Percentiles rank a stretch among this genome's conserved stretches.
Evolutionary conservation across 2,113 vertebrate genomes (phyloP).

Genomic region (Connochaetes taurinus): DNA sequence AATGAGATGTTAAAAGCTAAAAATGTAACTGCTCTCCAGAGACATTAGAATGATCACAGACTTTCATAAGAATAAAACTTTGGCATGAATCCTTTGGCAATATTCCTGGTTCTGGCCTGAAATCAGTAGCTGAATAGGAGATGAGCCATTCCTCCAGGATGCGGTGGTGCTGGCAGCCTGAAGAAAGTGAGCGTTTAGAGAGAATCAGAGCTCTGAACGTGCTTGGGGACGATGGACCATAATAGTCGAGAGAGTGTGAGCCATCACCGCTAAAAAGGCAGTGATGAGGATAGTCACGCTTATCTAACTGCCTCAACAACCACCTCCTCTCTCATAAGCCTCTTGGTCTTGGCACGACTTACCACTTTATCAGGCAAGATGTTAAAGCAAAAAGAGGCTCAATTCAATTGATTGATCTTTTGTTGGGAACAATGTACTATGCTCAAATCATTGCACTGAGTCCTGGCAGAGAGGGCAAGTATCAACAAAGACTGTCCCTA

Average conservation of each 20-base stretch:
- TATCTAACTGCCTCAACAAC: neutral
- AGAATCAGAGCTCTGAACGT: neutral
- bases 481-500: neutral
- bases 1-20: slow-evolving; percentile 39
- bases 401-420: neutral
- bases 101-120: neutral
- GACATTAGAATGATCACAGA: neutral
- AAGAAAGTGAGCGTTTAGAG: neutral
- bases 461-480: neutral
- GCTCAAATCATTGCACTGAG: neutral
- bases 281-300: neutral
- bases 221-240: neutral
- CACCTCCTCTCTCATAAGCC: neutral
- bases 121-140: neutral
- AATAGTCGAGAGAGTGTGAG: neutral
- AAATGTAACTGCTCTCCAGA: neutral
- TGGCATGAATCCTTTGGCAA: slow-evolving; percentile 24
- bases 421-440: neutral
- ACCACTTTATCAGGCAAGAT: neutral
- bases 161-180: neutral
- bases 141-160: neutral
- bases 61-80: slow-evolving; percentile 5
- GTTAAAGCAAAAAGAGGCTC: neutral
- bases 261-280: neutral
- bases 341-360: neutral